These are phyloP conservation scores for Ailurus styani DNA, from an alignment of 2,113 vertebrate species.

Conservation along the genomic window DNA sequence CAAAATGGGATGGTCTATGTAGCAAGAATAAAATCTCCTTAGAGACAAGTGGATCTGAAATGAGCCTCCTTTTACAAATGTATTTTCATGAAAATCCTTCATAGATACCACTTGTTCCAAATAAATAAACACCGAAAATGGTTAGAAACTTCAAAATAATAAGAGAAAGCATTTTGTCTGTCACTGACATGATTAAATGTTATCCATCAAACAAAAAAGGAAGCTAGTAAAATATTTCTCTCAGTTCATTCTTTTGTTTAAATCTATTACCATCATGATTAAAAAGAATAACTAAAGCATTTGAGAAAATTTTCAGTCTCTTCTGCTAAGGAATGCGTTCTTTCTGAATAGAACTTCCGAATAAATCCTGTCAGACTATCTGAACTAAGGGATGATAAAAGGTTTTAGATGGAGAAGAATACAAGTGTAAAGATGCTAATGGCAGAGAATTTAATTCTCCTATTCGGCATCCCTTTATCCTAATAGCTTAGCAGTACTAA, in stretches of 20 bases:
- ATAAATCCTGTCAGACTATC: not conserved
- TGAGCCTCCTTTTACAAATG: not conserved
- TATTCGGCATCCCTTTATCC: not conserved
- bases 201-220: not conserved
- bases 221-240: not conserved
- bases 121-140: not conserved
- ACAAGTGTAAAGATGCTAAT: not conserved
- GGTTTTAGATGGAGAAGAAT: not conserved
- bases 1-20: not conserved
- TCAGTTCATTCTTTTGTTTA: not conserved
- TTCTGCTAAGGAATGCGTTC: not conserved
- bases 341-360: slow-evolving; percentile 24
- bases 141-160: not conserved
- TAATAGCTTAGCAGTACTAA: not conserved
- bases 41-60: not conserved
- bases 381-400: not conserved
- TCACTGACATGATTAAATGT: not conserved
- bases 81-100: not conserved
- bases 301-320: not conserved
- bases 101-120: not conserved
- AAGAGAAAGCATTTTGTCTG: not conserved
- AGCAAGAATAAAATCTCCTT: not conserved
- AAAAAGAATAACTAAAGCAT: slow-evolving; percentile 13
- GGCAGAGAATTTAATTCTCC: not conserved
- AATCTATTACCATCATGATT: not conserved